Percentiles rank a stretch among this genome's conserved stretches.
Conservation (phyloP, 1,140 invertebrate species). For the Lasaia peninsularis region DNA sequence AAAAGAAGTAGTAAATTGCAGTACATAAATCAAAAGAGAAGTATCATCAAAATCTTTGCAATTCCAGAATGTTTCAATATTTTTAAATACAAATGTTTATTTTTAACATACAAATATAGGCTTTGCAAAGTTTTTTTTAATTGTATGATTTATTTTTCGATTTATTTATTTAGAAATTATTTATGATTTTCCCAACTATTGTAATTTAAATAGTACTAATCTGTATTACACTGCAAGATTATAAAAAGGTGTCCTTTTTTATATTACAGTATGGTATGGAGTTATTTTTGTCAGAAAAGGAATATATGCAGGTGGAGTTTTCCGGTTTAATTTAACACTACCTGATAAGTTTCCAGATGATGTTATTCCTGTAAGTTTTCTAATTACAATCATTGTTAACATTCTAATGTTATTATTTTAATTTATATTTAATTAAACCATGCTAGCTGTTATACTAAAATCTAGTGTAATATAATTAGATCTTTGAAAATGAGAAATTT, state of each 20-base stretch:
- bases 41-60: no score
- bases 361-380: conserved; percentile 85
- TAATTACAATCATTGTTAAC: no score
- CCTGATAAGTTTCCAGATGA: conserved; percentile 93
- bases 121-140: not conserved
- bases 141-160: not conserved
- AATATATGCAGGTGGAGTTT: conserved; percentile 91
- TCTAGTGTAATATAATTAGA: no score
- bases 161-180: conserved; percentile 25
- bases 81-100: conserved; percentile 5
- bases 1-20: no score
- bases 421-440: not conserved
- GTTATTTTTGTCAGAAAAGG: conserved; percentile 94
- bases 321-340: conserved; percentile 91
- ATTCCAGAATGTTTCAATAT: not conserved
- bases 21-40: no score
- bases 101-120: no score
- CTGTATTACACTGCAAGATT: no score
- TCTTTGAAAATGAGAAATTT: no score
- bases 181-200: no score
- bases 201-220: no score
- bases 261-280: conserved; percentile 94
- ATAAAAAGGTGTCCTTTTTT: conserved; percentile 10
- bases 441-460: no score
- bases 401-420: not conserved